Percentiles rank a stretch among this genome's conserved stretches.
These are phyloP conservation scores for Incurvaria masculella DNA, from an alignment of 2,888 invertebrate species.

Conservation along the genomic window DNA sequence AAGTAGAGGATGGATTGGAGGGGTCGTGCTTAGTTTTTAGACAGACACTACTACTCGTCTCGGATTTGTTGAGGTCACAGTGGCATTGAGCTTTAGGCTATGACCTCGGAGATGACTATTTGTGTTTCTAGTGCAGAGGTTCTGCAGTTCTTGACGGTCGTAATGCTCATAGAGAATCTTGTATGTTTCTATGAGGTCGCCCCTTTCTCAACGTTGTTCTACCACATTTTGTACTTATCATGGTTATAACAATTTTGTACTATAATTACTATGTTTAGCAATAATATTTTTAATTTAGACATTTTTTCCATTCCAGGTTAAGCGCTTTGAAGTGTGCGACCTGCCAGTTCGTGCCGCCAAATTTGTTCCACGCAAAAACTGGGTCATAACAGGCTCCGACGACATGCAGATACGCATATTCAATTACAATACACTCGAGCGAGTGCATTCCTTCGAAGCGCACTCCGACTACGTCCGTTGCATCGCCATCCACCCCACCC, in stretches of 20 bases:
- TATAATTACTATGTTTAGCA: constrained; percentile 1
- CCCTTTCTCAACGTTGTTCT: no score
- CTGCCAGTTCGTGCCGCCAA: constrained; percentile 94
- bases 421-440: constrained; percentile 97
- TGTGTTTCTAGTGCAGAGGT: no score
- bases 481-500: constrained; percentile 96
- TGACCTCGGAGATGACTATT: no score
- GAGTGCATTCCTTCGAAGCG: constrained; percentile 95
- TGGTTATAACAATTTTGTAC: background rate
- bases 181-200: no score
- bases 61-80: no score
- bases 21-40: no score
- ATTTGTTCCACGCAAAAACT: constrained; percentile 97
- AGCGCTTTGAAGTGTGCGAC: constrained; percentile 64
- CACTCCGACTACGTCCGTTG: constrained; percentile 98
- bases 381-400: constrained; percentile 97
- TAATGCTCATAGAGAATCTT: no score
- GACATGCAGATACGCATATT: constrained; percentile 94
- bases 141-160: no score
- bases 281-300: constrained; percentile 6
- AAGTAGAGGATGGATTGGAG: no score
- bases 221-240: background rate
- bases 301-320: constrained; percentile 55
- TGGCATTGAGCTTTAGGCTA: no score
- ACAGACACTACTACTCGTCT: no score